Evolutionary conservation across 2,797 vertebrate genomes (phyloP).

Genomic region (Odontamblyopus rebecca): DNA sequence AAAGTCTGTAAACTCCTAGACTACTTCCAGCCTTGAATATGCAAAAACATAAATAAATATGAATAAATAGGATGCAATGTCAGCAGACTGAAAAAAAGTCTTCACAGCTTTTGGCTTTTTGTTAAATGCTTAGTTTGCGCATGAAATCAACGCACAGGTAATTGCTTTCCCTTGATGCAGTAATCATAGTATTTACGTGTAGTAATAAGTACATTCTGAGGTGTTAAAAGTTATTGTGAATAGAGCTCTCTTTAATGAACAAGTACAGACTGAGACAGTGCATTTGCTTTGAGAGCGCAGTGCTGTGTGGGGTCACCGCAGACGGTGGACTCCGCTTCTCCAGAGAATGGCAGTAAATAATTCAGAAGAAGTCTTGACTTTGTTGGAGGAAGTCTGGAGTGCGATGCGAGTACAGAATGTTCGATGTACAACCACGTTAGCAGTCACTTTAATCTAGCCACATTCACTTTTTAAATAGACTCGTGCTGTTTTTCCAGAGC

Average conservation of each 20-base stretch:
- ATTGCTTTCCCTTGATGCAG: background rate
- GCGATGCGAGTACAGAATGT: slow-evolving; percentile 28
- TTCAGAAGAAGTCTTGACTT: slow-evolving; percentile 46
- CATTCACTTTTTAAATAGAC: background rate
- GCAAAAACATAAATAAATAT: no score
- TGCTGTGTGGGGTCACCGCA: slow-evolving; percentile 27
- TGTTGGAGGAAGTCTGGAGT: slow-evolving; percentile 22
- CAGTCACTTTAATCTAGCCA: slow-evolving; percentile 27
- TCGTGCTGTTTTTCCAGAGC: background rate
- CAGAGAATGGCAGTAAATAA: slow-evolving; percentile 50
- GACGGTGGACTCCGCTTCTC: slow-evolving; percentile 21
- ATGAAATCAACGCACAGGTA: background rate
- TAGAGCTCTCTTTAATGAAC: background rate
- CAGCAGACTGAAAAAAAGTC: no score
- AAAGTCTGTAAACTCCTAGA: no score
- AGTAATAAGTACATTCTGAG: background rate
- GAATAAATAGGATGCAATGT: no score
- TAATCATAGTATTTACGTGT: background rate
- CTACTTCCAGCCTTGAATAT: background rate
- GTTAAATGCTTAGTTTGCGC: background rate
- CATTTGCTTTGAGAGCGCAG: slow-evolving; percentile 15
- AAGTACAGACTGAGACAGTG: slow-evolving; percentile 15
- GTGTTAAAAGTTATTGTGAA: background rate
- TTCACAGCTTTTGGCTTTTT: no score
- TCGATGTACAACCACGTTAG: slow-evolving; percentile 17